phyloP scores from a whole-genome alignment of 2,888 invertebrate species.

The Cetonia aurata region DNA sequence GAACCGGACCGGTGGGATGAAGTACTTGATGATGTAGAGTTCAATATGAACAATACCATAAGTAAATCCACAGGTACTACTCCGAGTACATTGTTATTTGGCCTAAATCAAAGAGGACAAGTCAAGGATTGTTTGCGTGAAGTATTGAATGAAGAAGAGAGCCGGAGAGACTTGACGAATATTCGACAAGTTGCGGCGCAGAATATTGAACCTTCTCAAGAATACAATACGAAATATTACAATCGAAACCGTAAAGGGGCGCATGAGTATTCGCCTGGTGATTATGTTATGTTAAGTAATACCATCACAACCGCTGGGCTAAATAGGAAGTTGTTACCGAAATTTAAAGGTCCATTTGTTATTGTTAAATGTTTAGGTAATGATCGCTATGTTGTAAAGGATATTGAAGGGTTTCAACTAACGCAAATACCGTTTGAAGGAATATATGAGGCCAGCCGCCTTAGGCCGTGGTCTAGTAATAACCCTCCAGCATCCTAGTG shows the following conservation, averaged over 20 bases:
- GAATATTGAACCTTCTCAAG: background rate
- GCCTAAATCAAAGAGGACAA: background rate
- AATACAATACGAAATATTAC: background rate
- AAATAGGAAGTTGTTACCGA: background rate
- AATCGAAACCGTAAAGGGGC: background rate
- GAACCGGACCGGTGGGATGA: background rate
- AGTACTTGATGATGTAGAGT: background rate
- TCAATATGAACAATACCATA: background rate
- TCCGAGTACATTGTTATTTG: background rate
- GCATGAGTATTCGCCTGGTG: background rate
- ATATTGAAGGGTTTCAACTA: too few species aligned
- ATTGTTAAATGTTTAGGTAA: background rate
- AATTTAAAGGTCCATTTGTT: background rate
- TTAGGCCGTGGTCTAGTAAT: too few species aligned
- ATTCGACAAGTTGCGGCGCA: background rate
- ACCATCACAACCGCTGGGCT: background rate
- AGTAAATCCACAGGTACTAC: background rate
- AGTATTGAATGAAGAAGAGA: background rate
- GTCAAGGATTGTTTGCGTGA: background rate
- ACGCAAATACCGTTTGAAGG: too few species aligned
- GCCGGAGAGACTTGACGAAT: background rate
- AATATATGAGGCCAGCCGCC: too few species aligned
- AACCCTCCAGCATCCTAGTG: too few species aligned
- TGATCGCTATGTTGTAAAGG: background rate
- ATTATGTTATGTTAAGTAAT: background rate